phyloP scores from a whole-genome alignment of 2,797 vertebrate genomes.

The Sarcoramphus papa region DNA sequence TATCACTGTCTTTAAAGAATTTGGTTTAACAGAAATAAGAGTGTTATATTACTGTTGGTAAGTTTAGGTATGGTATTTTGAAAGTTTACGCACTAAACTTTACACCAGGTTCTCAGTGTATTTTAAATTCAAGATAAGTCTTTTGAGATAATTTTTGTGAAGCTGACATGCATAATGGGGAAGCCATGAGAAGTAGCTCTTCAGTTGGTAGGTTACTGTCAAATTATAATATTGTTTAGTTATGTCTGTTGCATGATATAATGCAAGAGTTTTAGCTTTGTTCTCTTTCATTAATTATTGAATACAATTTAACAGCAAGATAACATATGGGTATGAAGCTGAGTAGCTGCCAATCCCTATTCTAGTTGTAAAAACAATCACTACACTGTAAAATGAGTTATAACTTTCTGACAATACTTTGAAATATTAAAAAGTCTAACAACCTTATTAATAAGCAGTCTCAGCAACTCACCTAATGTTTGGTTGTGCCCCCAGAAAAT shows the following conservation, averaged over 20 bases:
- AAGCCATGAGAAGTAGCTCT: not conserved
- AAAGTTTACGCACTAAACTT: not conserved
- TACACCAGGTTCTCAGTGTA: not conserved
- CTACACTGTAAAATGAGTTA: not conserved
- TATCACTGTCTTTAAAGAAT: not conserved
- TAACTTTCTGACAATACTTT: not conserved
- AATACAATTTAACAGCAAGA: not conserved
- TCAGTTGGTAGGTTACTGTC: not conserved
- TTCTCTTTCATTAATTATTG: not conserved
- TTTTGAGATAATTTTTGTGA: not conserved
- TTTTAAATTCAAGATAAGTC: not conserved
- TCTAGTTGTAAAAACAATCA: not conserved
- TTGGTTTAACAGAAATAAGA: not conserved
- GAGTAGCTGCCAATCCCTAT: not conserved
- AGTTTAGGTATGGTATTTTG: not conserved
- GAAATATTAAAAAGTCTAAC: not conserved
- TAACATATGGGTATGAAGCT: not conserved
- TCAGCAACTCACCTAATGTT: conserved; percentile 83
- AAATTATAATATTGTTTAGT: not conserved
- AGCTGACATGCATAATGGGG: not conserved
- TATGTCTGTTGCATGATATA: not conserved
- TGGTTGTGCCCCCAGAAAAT: conserved; percentile 95
- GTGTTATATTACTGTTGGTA: not conserved
- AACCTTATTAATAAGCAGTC: not conserved
- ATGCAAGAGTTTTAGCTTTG: not conserved